Percentiles rank a stretch among this genome's conserved stretches.
Evolutionary conservation across 2,888 invertebrate genomes (phyloP).

Genomic region (Pecten maximus): DNA sequence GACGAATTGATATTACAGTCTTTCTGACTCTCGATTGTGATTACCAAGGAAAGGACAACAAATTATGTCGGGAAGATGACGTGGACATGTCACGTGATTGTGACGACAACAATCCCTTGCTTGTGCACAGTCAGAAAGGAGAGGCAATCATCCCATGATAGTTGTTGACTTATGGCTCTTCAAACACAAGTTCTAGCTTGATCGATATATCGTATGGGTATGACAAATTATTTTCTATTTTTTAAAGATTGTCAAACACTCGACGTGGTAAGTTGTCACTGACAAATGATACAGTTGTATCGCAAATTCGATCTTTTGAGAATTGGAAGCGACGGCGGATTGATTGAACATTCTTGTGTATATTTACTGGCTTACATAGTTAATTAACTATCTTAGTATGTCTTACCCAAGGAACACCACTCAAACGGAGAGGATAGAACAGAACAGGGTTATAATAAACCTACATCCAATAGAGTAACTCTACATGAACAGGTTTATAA

Average conservation of each 20-base stretch:
- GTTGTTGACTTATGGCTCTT: not conserved
- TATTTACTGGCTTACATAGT: conserved; percentile 8
- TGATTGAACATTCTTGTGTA: conserved; percentile 9
- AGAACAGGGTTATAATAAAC: too few species aligned
- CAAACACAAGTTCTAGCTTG: not conserved
- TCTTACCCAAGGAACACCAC: not conserved
- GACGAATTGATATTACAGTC: not conserved
- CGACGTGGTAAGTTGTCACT: not conserved
- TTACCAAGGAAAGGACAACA: not conserved
- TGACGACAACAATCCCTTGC: not conserved
- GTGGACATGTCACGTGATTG: not conserved
- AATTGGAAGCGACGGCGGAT: not conserved
- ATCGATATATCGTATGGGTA: not conserved
- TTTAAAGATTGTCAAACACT: not conserved
- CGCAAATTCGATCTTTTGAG: not conserved
- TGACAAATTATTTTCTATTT: not conserved
- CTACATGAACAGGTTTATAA: too few species aligned
- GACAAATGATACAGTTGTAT: not conserved
- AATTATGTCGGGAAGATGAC: not conserved
- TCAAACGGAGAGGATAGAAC: not conserved
- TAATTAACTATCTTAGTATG: not conserved
- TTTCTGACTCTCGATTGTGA: not conserved
- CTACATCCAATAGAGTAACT: too few species aligned
- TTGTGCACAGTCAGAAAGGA: not conserved
- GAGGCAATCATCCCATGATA: not conserved